A percentile compares a stretch with the other conserved stretches of the same genome.
phyloP scores from a whole-genome alignment of 1,140 invertebrate species.

The Babylonia areolata region DNA sequence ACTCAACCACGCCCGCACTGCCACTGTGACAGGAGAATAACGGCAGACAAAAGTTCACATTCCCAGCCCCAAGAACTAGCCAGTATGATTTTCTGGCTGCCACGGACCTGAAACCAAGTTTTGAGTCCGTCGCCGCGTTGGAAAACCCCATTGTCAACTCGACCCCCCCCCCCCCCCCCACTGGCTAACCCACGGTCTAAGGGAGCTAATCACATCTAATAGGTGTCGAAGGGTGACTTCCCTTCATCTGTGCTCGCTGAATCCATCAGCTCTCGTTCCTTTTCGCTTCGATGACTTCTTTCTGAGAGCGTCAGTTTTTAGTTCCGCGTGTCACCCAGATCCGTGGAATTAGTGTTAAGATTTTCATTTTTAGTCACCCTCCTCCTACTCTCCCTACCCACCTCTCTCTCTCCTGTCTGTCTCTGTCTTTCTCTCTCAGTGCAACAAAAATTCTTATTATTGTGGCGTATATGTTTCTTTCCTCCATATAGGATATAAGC shows the following conservation, averaged over 20 bases:
- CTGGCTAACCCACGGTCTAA: background rate
- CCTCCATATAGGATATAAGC: too few species aligned
- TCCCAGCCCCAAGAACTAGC: too few species aligned
- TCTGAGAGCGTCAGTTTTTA: background rate
- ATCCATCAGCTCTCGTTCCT: background rate
- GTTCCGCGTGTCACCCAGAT: background rate
- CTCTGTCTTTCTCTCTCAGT: too few species aligned
- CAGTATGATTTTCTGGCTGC: constrained; percentile 1
- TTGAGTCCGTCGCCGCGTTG: background rate
- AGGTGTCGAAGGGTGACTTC: background rate
- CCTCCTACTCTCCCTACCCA: background rate
- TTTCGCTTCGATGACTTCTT: constrained; percentile 1
- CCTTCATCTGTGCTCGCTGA: constrained; percentile 3
- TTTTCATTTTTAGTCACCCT: background rate
- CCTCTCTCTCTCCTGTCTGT: background rate
- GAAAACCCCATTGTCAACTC: background rate
- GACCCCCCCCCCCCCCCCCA: background rate
- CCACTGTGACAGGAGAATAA: too few species aligned
- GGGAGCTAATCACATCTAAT: constrained; percentile 11
- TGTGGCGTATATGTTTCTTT: too few species aligned
- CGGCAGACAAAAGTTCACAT: too few species aligned
- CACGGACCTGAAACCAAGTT: background rate
- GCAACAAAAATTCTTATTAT: too few species aligned
- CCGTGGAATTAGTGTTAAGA: background rate
- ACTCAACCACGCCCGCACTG: too few species aligned